Base-by-base conservation (phyloP, 2,797 vertebrate species). In the Anisognathus igniventris region DNA sequence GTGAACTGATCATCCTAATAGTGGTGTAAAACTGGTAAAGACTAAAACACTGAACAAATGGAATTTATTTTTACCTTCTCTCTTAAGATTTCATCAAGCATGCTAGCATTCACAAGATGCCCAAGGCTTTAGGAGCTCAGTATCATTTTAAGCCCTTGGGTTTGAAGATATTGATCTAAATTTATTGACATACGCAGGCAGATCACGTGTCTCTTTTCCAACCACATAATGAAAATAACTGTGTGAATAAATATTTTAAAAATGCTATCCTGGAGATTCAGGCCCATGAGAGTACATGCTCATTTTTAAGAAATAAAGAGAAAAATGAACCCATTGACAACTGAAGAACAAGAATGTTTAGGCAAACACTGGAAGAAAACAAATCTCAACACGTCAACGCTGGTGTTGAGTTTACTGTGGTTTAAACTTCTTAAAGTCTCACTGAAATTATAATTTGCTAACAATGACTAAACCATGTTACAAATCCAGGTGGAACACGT, bases 361-460 rank as follows among this genome's bases (percentile, higher is more conserved):
- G 51, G 47, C 78, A 83, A 31, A 56, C 62, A 64, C 12, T 17
- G 31, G 21, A 89, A 66, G 44, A 84, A 90, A 72, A 60, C 4
- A 50, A 83, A 8, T 70, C 51, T 81, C 54, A 96, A 88, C 91
- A 85, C 14, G 14, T 86, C 25, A 96, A 72, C 92, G 65, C 40
- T 84, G 27, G 18, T 53, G 62, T 80, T 97, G 94, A 93, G 54
- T 91, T 97, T 95, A 93, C 62, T 95, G 86, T 81, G 79, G 88
- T 95, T 95, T 92, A 92, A 88, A 91, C 71, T 80, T 83, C 74
- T 86, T 94, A 90, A 83, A 74, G 60, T 71, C 35, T 93, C 73
- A 57, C 58, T 94, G 84, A 83, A 87, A 92, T 88, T 60, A 86
- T 94, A 86, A 79, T 88, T 92, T 94, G 61, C 72, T 96, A 92